Evolutionary conservation across 1,140 invertebrate species (phyloP), one percentile per base, ranked within the genome.

Genomic region (Amyelois transitella): DNA sequence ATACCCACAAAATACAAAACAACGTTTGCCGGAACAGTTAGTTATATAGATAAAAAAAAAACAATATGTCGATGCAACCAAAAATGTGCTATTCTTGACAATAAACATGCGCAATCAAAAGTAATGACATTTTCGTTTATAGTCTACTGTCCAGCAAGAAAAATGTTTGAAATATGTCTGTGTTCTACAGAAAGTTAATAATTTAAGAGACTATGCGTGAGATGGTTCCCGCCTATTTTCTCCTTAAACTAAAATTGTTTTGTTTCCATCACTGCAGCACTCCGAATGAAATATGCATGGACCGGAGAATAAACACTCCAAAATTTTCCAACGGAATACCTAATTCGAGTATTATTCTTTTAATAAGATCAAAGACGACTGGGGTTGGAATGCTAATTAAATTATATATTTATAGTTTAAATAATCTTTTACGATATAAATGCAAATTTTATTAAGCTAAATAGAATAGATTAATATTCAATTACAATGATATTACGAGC

Each of bases 161-260:
- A n/a, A 38, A 38, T n/a, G n/a, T n/a, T n/a, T n/a, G n/a, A 38
- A 1, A 14, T 14, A 38, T 14, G 32, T 38, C 12, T 2, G n/a
- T 38, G 32, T 14, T 14, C 32, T 14, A 65, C 69, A 72, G 72
- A 68, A 72, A 73, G 81, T 87, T 84, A 84, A 87, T 87, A 87
- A 85, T 87, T 84, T 84, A 87, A 66, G 66, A 83, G 77, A 81
- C 81, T 82, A 83, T 84, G 73, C 72, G 75, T 62, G 76, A 68
- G 62, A 69, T 66, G 66, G 72, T 75, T 70, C 71, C 65, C 67
- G 65, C 72, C 70, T 77, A 80, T 81, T 78, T 75, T 75, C 69
- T 72, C 65, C 66, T 71, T 69, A 67, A 67, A 70, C 63, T 72
- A 70, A 73, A 73, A 77, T 68, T 70, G 70, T 75, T 77, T 75